These are phyloP conservation scores for Gambelia wislizenii DNA, from an alignment of 2,797 vertebrate genomes.

Conservation along the genomic window DNA sequence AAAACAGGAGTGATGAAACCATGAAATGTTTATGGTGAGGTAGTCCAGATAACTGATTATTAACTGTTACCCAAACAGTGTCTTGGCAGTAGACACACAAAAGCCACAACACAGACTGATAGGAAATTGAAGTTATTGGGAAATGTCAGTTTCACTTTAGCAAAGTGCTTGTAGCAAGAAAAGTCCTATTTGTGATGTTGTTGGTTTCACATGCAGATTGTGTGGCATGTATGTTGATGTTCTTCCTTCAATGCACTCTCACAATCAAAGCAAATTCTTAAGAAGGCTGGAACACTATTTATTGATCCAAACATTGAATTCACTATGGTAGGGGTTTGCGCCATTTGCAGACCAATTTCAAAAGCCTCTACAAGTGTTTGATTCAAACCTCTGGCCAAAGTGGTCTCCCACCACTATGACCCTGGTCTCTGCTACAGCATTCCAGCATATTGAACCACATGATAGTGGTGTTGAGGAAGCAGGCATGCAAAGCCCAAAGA, in stretches of 20 bases:
- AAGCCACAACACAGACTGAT: constrained; percentile 69
- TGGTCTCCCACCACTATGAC: no score
- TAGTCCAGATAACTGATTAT: constrained; percentile 82
- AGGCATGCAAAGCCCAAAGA: no score
- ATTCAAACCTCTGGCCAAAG: no score
- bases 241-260: constrained; percentile 43
- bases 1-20: constrained; percentile 83
- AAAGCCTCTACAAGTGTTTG: no score
- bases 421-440: no score
- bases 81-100: constrained; percentile 74
- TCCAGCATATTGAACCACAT: no score
- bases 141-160: constrained; percentile 53
- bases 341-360: no score
- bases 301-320: not conserved
- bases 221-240: constrained; percentile 47
- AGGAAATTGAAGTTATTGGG: constrained; percentile 69
- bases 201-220: not conserved
- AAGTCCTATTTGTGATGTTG: constrained; percentile 52
- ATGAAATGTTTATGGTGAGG: constrained; percentile 79
- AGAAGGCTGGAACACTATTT: not conserved
- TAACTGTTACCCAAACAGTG: constrained; percentile 82
- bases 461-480: no score
- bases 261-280: constrained; percentile 46
- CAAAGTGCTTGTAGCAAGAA: constrained; percentile 50
- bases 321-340: no score